Evolutionary conservation across 2,113 vertebrate species (phyloP), one percentile per base, ranked within the genome.

Genomic region (Melanerpes aurifrons): DNA sequence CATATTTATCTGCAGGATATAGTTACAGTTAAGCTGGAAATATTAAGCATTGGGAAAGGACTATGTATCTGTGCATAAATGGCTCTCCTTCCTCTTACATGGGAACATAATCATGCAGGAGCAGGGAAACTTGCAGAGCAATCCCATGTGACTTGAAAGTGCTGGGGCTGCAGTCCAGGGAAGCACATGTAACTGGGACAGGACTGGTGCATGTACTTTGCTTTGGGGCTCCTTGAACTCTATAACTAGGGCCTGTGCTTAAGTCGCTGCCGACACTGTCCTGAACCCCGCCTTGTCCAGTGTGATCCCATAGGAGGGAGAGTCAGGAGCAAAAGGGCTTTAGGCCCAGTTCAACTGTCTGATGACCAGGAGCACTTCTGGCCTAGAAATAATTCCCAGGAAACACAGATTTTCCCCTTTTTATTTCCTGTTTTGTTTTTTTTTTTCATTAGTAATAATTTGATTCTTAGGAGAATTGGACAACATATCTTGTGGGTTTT

Each of bases 1-100:
- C 92, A 66, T 94, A 94, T 96, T 95, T 94, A 74, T 93, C 81
- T 95, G 88, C 79, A 82, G 90, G 89, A 87, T 94, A 29, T 87
- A 92, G 92, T 93, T 82, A 94, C 66, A 83, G 78, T 43, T 64
- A 62, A 72, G 58, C 86, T 93, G 82, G 72, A 89, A 95, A 76
- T 94, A 91, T 45, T 45, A 76, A 68, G 48, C 57, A 77, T 87
- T 71, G 80, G 53, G 7, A 82, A 91, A 86, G 56, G 43, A 22
- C 91, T 50, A 0, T 22, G 32, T 67, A 59, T 71, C 62, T 69
- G 12, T 3, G 5, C 61, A 61, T 12, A 47, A n/a, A 79, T 43
- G 74, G 8, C 76, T 83, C 58, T 14, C 15, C 57, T 9, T 32
- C 47, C 76, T 43, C 57, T 69, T 48, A 5, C 45, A 8, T 19